These are phyloP conservation scores for Sminthopsis crassicaudata DNA, from an alignment of 2,113 vertebrate species.

Conservation along the genomic window DNA sequence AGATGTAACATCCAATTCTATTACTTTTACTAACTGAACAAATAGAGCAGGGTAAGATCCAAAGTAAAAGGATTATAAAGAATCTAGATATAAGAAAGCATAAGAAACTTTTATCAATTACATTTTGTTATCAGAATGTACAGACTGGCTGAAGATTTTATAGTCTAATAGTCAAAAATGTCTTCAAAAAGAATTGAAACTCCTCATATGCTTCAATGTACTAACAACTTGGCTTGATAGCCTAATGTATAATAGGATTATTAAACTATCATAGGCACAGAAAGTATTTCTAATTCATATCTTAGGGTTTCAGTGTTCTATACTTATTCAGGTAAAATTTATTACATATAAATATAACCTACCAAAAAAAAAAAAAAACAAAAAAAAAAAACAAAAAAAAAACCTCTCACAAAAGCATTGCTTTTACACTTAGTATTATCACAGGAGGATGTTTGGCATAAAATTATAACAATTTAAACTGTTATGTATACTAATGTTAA, in stretches of 20 bases:
- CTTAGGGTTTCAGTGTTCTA: not conserved
- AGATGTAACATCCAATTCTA: not conserved
- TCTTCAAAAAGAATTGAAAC: not conserved
- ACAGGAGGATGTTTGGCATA: not conserved
- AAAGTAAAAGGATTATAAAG: not conserved
- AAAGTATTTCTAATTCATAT: not conserved
- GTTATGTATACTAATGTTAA: not conserved
- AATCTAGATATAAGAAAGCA: not conserved
- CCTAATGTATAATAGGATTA: too few relatives aligned
- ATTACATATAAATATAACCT: not conserved
- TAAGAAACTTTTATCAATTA: not conserved
- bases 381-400: not conserved
- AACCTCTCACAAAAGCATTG: slow-evolving; percentile 14
- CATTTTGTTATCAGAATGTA: slow-evolving; percentile 11
- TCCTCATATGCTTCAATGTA: not conserved
- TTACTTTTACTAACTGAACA: not conserved
- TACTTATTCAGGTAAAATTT: not conserved
- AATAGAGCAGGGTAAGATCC: not conserved
- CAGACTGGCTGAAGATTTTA: not conserved
- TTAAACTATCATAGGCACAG: not conserved
- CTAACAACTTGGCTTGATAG: not conserved
- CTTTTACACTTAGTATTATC: not conserved
- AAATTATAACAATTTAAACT: not conserved
- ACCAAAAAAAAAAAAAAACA: not conserved
- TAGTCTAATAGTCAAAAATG: not conserved